These are phyloP conservation scores for Phymanthus crucifer DNA, from an alignment of 92 coral and sea anemone genomes.

Conservation along the genomic window DNA sequence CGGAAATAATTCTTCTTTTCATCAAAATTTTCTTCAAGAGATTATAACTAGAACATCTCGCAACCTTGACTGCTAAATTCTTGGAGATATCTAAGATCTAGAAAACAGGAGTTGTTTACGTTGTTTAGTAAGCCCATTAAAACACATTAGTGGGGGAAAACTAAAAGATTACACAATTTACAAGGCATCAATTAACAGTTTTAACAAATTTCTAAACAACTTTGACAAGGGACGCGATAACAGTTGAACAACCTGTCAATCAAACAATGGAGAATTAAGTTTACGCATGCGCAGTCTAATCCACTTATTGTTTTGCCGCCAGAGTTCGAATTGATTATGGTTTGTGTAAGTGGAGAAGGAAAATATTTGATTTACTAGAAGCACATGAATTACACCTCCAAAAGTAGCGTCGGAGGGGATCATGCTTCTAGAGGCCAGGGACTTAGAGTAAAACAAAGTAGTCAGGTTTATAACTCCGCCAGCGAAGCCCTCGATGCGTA, in stretches of 20 bases:
- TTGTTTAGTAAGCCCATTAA: slow-evolving; percentile 11
- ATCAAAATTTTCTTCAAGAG: background rate
- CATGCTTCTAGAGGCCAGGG: slow-evolving; percentile 40
- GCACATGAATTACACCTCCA: slow-evolving; percentile 83
- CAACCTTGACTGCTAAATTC: background rate
- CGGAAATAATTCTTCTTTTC: background rate
- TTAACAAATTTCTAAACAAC: slow-evolving; percentile 24
- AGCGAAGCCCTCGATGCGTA: slow-evolving; percentile 88
- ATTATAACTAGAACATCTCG: background rate
- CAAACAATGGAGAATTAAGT: background rate
- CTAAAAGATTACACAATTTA: background rate
- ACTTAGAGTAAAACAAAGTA: slow-evolving; percentile 41
- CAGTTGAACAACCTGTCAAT: slow-evolving; percentile 29
- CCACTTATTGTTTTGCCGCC: slow-evolving; percentile 85
- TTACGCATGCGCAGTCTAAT: slow-evolving; percentile 58
- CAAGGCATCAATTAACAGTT: slow-evolving; percentile 13
- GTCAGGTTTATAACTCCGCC: slow-evolving; percentile 71
- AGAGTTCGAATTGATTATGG: slow-evolving; percentile 84
- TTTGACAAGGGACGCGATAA: slow-evolving; percentile 69
- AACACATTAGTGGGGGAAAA: slow-evolving; percentile 20
- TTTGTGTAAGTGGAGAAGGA: slow-evolving; percentile 33
- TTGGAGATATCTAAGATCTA: background rate
- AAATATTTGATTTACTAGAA: slow-evolving; percentile 66
- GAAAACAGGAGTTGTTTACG: slow-evolving; percentile 1
- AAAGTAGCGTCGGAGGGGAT: slow-evolving; percentile 42